Evolutionary conservation across 2,113 vertebrate species (phyloP), one percentile per base, ranked within the genome.

Genomic region (Xerus inauris): DNA sequence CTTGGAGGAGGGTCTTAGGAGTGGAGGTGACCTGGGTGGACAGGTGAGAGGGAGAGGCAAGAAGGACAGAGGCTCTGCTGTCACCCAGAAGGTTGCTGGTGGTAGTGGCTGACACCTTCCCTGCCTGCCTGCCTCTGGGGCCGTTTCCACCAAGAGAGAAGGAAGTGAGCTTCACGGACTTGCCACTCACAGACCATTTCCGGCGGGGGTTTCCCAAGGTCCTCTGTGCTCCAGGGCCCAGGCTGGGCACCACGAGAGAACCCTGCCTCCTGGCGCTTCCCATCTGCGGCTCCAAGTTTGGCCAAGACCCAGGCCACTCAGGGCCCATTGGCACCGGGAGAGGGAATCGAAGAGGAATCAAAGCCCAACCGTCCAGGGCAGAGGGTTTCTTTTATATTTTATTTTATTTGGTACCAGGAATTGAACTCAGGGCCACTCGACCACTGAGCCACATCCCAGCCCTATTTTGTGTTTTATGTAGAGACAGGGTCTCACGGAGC

Each of bases 151-250:
- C 35, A 8, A n/a, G 38, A 87, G 51, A 91, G 54, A n/a, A 92
- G 84, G 42, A 94, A 92, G 71, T 57, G 45, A 71, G 19, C 12
- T 54, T 71, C 20, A 6, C 45, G 59, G 65, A 45, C 62, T 42
- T 79, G 69, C 30, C 26, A 7, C 76, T 12, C 83, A 40, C n/a
- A 75, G 57, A 47, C 83, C 90, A 75, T 83, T 82, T 86, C 54
- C 62, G 32, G 35, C 51, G 20, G 62, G 26, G 79, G 75, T 47
- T 89, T 89, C 92, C 88, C 3, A 7, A 35, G 64, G 6, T 73
- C 76, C 86, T 82, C 81, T 80, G 75, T 5, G 8, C 88, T 51
- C 47, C 72, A n/a, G 42, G 71, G 64, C 71, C 10, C 5, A 4
- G 8, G 22, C 71, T 40, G 6, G 89, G 57, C 59, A 9, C 35